Evolutionary conservation across 1,140 invertebrate genomes (phyloP).

Genomic region (Metaphire vulgaris): DNA sequence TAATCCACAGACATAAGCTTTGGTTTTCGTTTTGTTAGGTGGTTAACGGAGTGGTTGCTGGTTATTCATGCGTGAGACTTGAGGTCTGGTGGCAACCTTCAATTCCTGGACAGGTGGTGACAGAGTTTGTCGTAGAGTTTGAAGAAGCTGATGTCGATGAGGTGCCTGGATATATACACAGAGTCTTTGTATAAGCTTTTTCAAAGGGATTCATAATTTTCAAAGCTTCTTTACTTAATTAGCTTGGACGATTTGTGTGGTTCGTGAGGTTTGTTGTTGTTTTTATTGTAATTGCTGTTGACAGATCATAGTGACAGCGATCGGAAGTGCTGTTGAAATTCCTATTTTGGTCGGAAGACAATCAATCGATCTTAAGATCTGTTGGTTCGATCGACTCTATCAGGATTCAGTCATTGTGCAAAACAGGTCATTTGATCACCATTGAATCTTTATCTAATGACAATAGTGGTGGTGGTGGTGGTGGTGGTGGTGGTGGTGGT

Average conservation of each 20-base stretch:
- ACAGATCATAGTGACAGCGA: slow-evolving; percentile 41
- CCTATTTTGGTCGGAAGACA: slow-evolving; percentile 51
- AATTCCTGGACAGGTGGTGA: slow-evolving; percentile 43
- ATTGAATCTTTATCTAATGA: too few relatives aligned
- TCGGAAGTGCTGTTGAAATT: slow-evolving; percentile 50
- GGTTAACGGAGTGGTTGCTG: slow-evolving; percentile 39
- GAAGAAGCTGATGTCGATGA: slow-evolving; percentile 42
- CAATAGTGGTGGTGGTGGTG: too few relatives aligned
- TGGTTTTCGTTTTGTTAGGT: slow-evolving; percentile 9
- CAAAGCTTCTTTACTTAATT: too few relatives aligned
- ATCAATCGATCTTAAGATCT: slow-evolving; percentile 50
- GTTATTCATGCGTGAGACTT: slow-evolving; percentile 46
- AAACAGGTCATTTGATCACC: slow-evolving; percentile 40
- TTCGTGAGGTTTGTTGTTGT: too few relatives aligned
- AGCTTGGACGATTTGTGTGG: too few relatives aligned
- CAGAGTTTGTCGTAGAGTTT: slow-evolving; percentile 46
- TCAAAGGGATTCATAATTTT: not conserved
- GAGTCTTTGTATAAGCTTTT: not conserved
- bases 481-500: too few relatives aligned
- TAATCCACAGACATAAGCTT: too few relatives aligned
- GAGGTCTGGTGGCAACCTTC: slow-evolving; percentile 50
- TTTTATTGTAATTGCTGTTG: too few relatives aligned
- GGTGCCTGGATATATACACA: too few relatives aligned
- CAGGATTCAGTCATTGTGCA: slow-evolving; percentile 51
- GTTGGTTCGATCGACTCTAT: slow-evolving; percentile 51